Conservation (phyloP, 64 coral and sea anemone genomes). For the Cladopsammia gracilis region DNA sequence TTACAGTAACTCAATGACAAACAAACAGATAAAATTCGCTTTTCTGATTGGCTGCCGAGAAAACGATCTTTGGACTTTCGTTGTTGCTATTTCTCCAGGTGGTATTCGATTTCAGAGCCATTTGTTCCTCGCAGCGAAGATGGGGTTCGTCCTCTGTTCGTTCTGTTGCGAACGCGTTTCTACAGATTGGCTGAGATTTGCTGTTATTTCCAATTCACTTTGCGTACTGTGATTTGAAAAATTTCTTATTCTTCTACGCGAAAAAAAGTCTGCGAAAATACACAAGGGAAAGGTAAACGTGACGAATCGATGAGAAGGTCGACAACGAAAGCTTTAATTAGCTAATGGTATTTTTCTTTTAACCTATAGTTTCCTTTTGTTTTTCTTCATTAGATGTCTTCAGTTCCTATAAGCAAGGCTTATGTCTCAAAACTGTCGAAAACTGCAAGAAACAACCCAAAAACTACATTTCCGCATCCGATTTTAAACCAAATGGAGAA, state of each 20-base stretch:
- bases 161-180: constrained; percentile 4
- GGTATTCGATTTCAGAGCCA: not conserved
- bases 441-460: not conserved
- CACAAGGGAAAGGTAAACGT: too few species aligned
- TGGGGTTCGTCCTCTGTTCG: not conserved
- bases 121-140: not conserved
- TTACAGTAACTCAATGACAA: too few species aligned
- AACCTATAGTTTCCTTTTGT: not conserved
- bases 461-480: not conserved
- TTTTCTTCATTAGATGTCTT: not conserved
- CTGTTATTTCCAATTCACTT: constrained; percentile 53
- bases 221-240: not conserved
- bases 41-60: not conserved
- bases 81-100: not conserved
- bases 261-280: not conserved
- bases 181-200: constrained; percentile 54
- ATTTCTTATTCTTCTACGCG: not conserved
- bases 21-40: not conserved
- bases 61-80: not conserved
- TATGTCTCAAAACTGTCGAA: constrained; percentile 16
- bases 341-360: not conserved
- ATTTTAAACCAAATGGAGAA: not conserved
- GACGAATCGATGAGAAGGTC: too few species aligned
- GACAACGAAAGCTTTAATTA: too few species aligned
- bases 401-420: constrained; percentile 21